Percentiles rank a stretch among this genome's conserved stretches.
phyloP scores from a whole-genome alignment of 2,888 invertebrate species.

The Actias luna region DNA sequence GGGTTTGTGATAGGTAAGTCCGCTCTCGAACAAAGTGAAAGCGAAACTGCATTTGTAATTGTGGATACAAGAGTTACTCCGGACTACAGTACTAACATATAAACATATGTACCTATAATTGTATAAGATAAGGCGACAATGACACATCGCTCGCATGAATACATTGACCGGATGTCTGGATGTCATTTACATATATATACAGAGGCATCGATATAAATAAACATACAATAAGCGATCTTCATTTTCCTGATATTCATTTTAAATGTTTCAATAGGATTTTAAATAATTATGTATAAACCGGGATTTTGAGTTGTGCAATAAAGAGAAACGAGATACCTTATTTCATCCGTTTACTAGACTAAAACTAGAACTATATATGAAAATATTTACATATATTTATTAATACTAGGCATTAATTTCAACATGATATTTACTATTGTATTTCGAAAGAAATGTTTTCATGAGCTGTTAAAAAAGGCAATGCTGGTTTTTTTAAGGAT shows the following conservation, averaged over 20 bases:
- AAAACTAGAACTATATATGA: too few species aligned
- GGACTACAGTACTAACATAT: conserved; percentile 51
- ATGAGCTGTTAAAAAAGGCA: too few species aligned
- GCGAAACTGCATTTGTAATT: conserved; percentile 58
- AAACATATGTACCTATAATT: conserved; percentile 51
- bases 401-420: too few species aligned
- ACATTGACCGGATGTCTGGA: conserved; percentile 53
- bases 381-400: too few species aligned
- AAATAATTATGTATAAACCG: not conserved
- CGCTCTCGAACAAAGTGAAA: conserved; percentile 56
- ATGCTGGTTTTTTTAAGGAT: too few species aligned
- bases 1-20: conserved; percentile 52
- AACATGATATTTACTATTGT: too few species aligned
- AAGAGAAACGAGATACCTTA: too few species aligned
- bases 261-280: not conserved
- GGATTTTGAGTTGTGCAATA: not conserved
- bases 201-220: conserved; percentile 12
- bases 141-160: conserved; percentile 66
- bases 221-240: conserved; percentile 2
- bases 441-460: too few species aligned
- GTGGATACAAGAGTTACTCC: conserved; percentile 41
- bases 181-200: conserved; percentile 30
- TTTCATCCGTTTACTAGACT: too few species aligned
- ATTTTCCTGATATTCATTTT: conserved; percentile 1
- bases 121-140: conserved; percentile 70